Base-by-base conservation (phyloP, 2,113 vertebrate species). In the Thymallus thymallus region DNA sequence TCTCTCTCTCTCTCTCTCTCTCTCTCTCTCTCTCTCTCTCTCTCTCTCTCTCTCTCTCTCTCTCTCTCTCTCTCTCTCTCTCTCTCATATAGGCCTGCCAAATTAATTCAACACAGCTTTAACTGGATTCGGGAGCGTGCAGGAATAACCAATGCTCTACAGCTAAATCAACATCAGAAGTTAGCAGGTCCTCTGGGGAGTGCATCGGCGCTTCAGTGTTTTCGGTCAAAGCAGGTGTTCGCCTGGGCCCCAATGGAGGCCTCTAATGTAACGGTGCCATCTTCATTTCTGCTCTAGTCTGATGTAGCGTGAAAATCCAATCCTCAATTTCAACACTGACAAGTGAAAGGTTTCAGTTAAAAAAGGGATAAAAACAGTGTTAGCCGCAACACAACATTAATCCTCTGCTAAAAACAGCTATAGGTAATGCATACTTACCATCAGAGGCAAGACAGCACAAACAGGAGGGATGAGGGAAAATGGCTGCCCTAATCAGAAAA, bases 151-250 rank as follows among this genome's bases (percentile, higher is more conserved):
- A 13, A 76, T 77, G 51, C 76, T 84, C 85, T 82, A 80, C 87
- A 84, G 87, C 87, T 91, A 91, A 92, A 93, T 91, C 91, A 90
- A 92, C 89, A 92, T 90, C 87, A 91, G 87, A 88, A 85, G 77
- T 81, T 67, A n/a, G 72, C 77, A 68, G 78, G 76, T 77, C 82
- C 85, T 85, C 79, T 76, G 81, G 86, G 83, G 73, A 45, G 55
- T 80, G 24, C 73, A 77, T 5, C 83, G 74, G 81, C 64, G 84
- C 87, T 74, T 86, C 84, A 71, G 73, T 79, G 84, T 89, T 77
- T 74, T 82, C 85, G 81, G 77, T 83, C 86, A 86, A 81, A 87
- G 83, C 84, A 41, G 82, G 16, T 10, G 65, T 76, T 73, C 79
- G 75, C 48, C 48, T 51, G 76, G 84, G 41, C 45, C 60, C 88